Evolutionary conservation across 2,797 vertebrate species (phyloP).

Genomic region (Mormyrus proboscirostris): DNA sequence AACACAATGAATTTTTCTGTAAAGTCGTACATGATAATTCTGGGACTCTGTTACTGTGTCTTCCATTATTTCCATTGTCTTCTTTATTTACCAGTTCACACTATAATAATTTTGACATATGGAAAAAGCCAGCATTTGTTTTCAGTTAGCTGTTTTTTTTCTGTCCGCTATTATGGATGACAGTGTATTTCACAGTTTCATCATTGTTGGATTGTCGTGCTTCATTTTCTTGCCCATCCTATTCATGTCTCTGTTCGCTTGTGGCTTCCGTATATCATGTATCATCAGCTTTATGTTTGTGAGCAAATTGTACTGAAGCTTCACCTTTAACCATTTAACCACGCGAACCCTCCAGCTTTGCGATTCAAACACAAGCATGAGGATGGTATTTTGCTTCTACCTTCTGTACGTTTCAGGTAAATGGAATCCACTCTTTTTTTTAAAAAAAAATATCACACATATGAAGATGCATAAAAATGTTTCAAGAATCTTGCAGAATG

Average conservation of each 20-base stretch:
- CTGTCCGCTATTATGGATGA: not conserved
- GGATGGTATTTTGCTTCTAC: not conserved
- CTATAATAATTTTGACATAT: constrained; percentile 8
- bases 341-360: not conserved
- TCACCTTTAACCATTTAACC: not conserved
- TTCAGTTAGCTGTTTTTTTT: constrained; percentile 35
- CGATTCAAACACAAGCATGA: not conserved
- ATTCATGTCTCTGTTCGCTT: not conserved
- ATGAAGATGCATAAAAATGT: not conserved
- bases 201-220: not conserved
- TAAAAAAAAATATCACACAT: not conserved
- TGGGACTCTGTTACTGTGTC: not conserved
- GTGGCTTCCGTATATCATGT: not conserved
- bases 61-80: not conserved
- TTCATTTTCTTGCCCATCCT: not conserved
- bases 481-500: not conserved
- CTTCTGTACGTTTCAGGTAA: not conserved
- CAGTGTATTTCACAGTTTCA: not conserved
- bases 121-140: constrained; percentile 40
- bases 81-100: not conserved
- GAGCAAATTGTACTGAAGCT: not conserved
- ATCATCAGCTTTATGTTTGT: not conserved
- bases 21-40: not conserved
- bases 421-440: not conserved
- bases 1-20: not conserved